phyloP scores from a whole-genome alignment of 2,888 invertebrate species.

The Lasioglossum vierecki region DNA sequence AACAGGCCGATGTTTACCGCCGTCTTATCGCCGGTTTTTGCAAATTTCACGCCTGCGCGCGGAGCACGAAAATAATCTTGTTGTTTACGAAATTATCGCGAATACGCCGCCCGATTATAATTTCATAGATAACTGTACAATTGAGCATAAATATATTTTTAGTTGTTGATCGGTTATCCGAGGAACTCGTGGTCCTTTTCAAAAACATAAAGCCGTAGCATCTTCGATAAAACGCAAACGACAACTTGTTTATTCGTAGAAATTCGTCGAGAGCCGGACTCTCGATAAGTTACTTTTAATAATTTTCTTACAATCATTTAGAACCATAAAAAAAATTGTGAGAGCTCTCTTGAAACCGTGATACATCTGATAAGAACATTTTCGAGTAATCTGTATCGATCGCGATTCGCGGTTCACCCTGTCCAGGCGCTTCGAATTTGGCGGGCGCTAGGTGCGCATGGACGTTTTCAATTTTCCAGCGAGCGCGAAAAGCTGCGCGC shows the following conservation, averaged over 20 bases:
- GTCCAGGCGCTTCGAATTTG: background rate
- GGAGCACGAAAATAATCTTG: background rate
- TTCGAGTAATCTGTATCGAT: no score
- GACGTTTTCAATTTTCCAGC: constrained; percentile 29
- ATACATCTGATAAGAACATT: no score
- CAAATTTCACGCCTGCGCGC: background rate
- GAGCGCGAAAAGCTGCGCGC: constrained; percentile 42
- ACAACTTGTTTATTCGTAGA: background rate
- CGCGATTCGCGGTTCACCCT: no score
- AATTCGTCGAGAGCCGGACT: no score
- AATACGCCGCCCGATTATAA: background rate
- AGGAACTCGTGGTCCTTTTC: background rate
- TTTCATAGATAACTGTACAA: background rate
- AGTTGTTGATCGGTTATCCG: background rate
- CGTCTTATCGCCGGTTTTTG: background rate
- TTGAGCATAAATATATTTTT: background rate
- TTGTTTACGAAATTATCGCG: background rate
- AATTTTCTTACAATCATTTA: no score
- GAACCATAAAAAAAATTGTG: no score
- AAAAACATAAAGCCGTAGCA: background rate
- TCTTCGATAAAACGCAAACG: no score
- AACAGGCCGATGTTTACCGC: background rate
- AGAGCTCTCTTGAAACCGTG: no score
- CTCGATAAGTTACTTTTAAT: no score
- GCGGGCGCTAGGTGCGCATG: background rate